These are phyloP conservation scores for Artibeus lituratus DNA, from an alignment of 2,797 vertebrate genomes.

Conservation along the genomic window DNA sequence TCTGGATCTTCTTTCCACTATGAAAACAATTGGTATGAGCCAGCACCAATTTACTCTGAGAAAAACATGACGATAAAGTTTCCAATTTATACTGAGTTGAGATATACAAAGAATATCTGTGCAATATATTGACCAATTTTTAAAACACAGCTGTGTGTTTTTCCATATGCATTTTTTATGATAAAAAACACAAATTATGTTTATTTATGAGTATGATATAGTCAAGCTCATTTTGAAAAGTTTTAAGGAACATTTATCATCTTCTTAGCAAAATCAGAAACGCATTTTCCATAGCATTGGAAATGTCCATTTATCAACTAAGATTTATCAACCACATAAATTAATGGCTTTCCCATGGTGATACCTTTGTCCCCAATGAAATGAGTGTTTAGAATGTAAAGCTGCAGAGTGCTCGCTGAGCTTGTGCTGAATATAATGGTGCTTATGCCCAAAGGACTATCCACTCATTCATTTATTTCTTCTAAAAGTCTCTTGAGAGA, in stretches of 20 bases:
- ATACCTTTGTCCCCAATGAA: background rate
- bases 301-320: slow-evolving; percentile 24
- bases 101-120: background rate
- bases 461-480: fast-evolving
- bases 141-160: background rate
- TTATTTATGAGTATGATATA: slow-evolving; percentile 27
- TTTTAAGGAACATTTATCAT: slow-evolving; percentile 49
- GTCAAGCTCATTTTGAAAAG: slow-evolving; percentile 24
- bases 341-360: background rate
- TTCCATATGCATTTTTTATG: background rate
- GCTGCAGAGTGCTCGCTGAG: background rate
- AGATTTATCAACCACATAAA: background rate
- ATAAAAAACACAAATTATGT: background rate
- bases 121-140: background rate
- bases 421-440: background rate
- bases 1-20: background rate
- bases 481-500: background rate
- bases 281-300: background rate
- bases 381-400: background rate
- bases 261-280: background rate
- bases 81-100: background rate
- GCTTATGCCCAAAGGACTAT: fast-evolving
- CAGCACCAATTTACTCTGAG: background rate
- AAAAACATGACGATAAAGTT: background rate
- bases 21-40: background rate